phyloP scores from a whole-genome alignment of 2,113 vertebrate genomes.

The Pagrus major region DNA sequence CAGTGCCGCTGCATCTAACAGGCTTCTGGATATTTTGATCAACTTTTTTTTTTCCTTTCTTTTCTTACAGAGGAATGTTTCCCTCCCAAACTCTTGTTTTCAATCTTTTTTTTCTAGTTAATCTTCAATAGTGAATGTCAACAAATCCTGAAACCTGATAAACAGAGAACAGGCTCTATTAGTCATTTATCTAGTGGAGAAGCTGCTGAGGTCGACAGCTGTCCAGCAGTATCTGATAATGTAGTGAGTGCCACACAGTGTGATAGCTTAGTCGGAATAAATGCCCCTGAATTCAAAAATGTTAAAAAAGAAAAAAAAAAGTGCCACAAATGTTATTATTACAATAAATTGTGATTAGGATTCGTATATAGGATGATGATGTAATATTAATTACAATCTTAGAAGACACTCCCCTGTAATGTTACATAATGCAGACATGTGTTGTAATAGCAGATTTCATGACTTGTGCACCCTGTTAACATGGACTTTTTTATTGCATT shows the following conservation, averaged over 20 bases:
- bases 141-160: background rate
- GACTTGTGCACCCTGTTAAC: background rate
- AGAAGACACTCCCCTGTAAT: background rate
- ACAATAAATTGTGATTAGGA: background rate
- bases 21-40: background rate
- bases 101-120: background rate
- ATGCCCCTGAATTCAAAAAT: background rate
- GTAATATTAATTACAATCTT: background rate
- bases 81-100: background rate
- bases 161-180: background rate
- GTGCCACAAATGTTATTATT: background rate
- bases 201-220: background rate
- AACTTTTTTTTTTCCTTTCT: background rate
- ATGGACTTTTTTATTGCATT: constrained; percentile 5
- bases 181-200: background rate
- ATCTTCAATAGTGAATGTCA: background rate
- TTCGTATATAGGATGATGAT: background rate
- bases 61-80: background rate
- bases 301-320: background rate
- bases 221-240: background rate
- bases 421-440: background rate
- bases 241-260: constrained; percentile 9
- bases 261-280: background rate
- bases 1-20: constrained; percentile 3
- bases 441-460: background rate